Evolutionary conservation across 2,113 vertebrate genomes (phyloP).

Genomic region (Engystomops pustulosus): DNA sequence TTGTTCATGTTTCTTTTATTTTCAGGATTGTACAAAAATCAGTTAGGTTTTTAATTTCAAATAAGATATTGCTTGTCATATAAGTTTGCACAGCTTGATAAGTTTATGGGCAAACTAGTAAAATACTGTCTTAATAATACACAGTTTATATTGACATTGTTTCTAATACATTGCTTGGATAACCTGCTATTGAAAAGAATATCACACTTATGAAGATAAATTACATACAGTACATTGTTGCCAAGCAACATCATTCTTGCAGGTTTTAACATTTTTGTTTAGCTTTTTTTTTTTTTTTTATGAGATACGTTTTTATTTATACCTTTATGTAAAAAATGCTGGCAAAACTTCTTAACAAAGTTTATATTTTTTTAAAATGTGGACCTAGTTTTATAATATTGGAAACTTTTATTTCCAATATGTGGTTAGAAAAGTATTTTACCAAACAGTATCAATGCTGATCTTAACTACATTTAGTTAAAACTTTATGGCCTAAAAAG

Average conservation of each 20-base stretch:
- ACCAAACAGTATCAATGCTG: too few relatives aligned
- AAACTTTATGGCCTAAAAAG: too few relatives aligned
- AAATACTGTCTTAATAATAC: constrained; percentile 59
- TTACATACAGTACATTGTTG: constrained; percentile 22
- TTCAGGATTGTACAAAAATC: constrained; percentile 25
- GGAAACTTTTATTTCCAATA: neutral
- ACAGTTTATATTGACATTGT: constrained; percentile 45
- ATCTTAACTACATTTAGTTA: too few relatives aligned
- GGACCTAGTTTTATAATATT: neutral
- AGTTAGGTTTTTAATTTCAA: constrained; percentile 54
- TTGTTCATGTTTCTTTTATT: constrained; percentile 17
- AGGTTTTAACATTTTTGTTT: constrained; percentile 43
- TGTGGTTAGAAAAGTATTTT: constrained; percentile 3
- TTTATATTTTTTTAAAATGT: neutral
- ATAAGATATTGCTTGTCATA: constrained; percentile 56
- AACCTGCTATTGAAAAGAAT: constrained; percentile 47
- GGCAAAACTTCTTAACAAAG: neutral
- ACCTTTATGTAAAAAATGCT: too few relatives aligned
- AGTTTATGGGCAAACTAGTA: constrained; percentile 52
- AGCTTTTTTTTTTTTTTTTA: neutral
- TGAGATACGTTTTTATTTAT: constrained; percentile 22
- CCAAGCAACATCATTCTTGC: constrained; percentile 39
- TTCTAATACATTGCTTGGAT: constrained; percentile 45
- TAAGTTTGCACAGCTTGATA: constrained; percentile 54
- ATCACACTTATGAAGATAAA: constrained; percentile 56